These are phyloP conservation scores for Aphelocoma californica DNA, from an alignment of 2,797 vertebrate species.

Conservation along the genomic window DNA sequence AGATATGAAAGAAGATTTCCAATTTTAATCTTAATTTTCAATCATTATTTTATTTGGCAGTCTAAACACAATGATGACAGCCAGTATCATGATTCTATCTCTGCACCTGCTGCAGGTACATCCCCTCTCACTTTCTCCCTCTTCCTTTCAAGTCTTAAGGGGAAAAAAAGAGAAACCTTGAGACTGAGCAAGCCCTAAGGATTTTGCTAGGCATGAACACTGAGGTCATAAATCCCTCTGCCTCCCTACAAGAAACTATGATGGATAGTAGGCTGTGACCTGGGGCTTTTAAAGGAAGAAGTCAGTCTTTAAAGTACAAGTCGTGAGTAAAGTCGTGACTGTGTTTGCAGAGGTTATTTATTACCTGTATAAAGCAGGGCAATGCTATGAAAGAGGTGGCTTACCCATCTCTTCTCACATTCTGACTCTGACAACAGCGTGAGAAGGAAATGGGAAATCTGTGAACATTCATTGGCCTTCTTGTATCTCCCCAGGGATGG, in stretches of 20 bases:
- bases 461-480: background rate
- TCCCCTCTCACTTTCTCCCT: background rate
- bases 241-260: background rate
- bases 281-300: background rate
- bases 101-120: slow-evolving; percentile 27
- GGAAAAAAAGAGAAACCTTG: background rate
- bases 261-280: background rate
- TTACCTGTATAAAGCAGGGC: background rate
- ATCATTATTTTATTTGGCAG: slow-evolving; percentile 57
- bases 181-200: background rate
- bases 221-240: background rate
- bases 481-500: background rate
- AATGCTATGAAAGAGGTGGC: background rate
- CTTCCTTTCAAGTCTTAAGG: background rate
- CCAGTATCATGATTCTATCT: background rate
- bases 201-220: background rate
- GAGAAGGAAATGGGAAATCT: background rate
- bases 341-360: background rate
- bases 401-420: background rate
- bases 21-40: slow-evolving; percentile 58
- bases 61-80: slow-evolving; percentile 18
- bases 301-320: background rate
- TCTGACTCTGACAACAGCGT: background rate
- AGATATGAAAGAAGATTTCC: slow-evolving; percentile 37
- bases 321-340: background rate